phyloP scores from a whole-genome alignment of 2,888 invertebrate species.

The Agrochola litura region DNA sequence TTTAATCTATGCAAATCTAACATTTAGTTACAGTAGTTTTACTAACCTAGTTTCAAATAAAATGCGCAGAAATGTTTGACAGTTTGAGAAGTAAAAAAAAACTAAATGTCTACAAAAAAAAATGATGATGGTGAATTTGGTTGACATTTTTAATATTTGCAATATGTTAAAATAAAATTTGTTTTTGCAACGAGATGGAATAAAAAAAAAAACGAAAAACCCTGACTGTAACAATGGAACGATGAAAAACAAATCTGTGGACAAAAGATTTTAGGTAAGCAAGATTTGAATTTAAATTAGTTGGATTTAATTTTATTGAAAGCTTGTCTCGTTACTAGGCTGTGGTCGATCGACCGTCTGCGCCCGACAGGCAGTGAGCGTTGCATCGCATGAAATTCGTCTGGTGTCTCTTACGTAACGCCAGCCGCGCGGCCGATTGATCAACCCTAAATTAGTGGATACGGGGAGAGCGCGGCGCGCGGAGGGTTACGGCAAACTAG shows the following conservation, averaged over 20 bases:
- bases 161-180: neutral
- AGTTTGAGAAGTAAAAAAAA: neutral
- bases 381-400: slow-evolving; percentile 73
- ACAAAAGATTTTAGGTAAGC: neutral
- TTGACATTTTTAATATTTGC: neutral
- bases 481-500: slow-evolving; percentile 88
- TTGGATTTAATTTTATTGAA: slow-evolving; percentile 32
- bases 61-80: slow-evolving; percentile 26
- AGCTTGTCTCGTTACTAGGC: slow-evolving; percentile 29
- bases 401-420: slow-evolving; percentile 84
- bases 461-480: slow-evolving; percentile 82
- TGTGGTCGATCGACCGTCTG: slow-evolving; percentile 35
- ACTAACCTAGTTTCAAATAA: slow-evolving; percentile 36
- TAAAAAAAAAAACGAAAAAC: neutral
- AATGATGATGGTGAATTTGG: slow-evolving; percentile 5
- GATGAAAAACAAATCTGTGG: neutral
- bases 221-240: neutral
- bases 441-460: slow-evolving; percentile 89
- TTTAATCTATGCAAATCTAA: slow-evolving; percentile 16
- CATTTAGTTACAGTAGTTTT: slow-evolving; percentile 12
- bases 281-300: slow-evolving; percentile 8
- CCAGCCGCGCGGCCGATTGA: slow-evolving; percentile 84
- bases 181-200: neutral
- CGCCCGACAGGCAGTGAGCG: slow-evolving; percentile 42
- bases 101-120: slow-evolving; percentile 16